A percentile compares a stretch with the other conserved stretches of the same genome.
These are phyloP conservation scores for Wiebesia pumilae DNA, from an alignment of 1,140 invertebrate species.

Conservation along the genomic window DNA sequence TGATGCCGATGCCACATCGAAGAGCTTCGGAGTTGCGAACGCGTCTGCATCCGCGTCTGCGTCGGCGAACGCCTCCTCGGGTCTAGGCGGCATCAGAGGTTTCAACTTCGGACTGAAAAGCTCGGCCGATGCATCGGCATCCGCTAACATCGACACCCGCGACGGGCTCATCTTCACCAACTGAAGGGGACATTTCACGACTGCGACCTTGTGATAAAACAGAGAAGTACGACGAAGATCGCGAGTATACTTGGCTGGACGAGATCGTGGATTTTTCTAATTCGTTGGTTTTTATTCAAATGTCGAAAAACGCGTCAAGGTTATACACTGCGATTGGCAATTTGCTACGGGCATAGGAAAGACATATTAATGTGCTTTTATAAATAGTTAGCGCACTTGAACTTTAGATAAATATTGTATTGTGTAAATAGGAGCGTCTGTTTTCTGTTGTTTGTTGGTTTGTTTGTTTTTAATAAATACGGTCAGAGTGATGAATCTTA, in stretches of 20 bases:
- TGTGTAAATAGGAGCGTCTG: not conserved
- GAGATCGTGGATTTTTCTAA: no score
- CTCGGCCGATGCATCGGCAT: conserved; percentile 59
- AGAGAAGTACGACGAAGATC: not conserved
- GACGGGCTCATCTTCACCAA: conserved; percentile 62
- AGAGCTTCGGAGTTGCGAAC: conserved; percentile 29
- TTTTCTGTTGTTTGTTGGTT: not conserved
- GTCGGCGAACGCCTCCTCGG: not conserved
- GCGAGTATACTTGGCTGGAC: not conserved
- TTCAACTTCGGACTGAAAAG: conserved; percentile 55
- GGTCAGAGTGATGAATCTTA: not conserved
- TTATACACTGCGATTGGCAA: not conserved
- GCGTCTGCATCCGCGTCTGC: conserved; percentile 32
- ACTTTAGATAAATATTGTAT: not conserved
- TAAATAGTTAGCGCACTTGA: not conserved
- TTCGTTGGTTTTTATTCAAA: no score
- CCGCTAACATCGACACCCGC: conserved; percentile 55
- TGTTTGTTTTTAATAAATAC: not conserved
- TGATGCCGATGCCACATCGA: conserved; percentile 52
- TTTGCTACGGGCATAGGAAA: not conserved
- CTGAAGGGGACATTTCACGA: conserved; percentile 6
- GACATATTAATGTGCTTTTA: not conserved
- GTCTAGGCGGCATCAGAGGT: conserved; percentile 20
- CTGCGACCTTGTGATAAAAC: conserved; percentile 37
- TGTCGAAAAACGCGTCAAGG: not conserved